A percentile compares a stretch with the other conserved stretches of the same genome.
Evolutionary conservation across 2,888 invertebrate genomes (phyloP).

Genomic region (Orthosia gothica): DNA sequence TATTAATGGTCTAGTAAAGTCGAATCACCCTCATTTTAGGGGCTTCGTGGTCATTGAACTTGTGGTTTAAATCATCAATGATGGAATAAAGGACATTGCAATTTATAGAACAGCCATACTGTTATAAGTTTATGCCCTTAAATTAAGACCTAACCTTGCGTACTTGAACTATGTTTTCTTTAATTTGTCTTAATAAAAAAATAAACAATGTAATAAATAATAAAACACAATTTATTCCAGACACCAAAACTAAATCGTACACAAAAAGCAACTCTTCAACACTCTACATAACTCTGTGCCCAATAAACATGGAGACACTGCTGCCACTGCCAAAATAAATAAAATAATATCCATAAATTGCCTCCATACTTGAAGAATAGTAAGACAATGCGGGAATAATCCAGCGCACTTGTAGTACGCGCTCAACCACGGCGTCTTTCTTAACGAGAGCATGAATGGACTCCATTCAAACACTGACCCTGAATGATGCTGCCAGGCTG

Average conservation of each 20-base stretch:
- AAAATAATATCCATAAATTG: conserved; percentile 70
- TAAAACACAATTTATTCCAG: conserved; percentile 47
- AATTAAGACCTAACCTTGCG: background rate
- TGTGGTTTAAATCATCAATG: conserved; percentile 58
- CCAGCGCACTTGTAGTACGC: conserved; percentile 65
- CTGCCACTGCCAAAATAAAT: conserved; percentile 70
- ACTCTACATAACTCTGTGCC: conserved; percentile 67
- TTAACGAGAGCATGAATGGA: conserved; percentile 37
- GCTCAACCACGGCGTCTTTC: conserved; percentile 34
- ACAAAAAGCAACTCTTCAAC: conserved; percentile 70
- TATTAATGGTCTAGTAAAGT: conserved; percentile 20
- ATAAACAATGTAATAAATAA: conserved; percentile 1
- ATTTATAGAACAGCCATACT: background rate
- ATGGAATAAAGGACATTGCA: conserved; percentile 41
- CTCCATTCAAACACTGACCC: conserved; percentile 33
- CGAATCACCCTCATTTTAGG: conserved; percentile 64
- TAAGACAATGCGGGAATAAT: conserved; percentile 72
- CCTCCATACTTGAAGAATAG: conserved; percentile 66
- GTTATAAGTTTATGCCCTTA: background rate
- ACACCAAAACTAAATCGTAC: conserved; percentile 42
- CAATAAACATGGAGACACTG: conserved; percentile 75
- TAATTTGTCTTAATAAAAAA: background rate
- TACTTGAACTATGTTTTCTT: background rate
- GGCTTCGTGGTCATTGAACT: conserved; percentile 73
- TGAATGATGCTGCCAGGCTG: conserved; percentile 30